Conservation (phyloP, 2,113 vertebrate species). For the Tapirus terrestris region DNA sequence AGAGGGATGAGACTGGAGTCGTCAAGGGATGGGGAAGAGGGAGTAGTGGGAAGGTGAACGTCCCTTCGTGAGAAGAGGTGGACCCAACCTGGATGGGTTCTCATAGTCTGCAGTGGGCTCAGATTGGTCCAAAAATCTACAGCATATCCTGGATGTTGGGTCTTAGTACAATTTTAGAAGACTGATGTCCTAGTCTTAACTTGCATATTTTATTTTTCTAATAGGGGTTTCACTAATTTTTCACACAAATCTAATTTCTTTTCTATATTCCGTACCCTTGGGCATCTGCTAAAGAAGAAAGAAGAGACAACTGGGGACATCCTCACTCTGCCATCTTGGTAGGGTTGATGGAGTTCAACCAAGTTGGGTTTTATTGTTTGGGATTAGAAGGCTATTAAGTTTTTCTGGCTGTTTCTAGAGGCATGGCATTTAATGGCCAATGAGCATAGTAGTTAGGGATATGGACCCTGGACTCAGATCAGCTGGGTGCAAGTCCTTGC, state of each 20-base stretch:
- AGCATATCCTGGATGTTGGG: background rate
- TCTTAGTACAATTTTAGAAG: background rate
- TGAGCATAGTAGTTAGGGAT: background rate
- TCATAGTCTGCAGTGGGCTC: background rate
- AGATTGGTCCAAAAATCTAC: background rate
- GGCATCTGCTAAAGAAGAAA: background rate
- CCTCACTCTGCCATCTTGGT: background rate
- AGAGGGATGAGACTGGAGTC: background rate
- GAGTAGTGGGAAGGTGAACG: background rate
- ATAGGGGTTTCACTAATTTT: background rate
- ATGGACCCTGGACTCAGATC: background rate
- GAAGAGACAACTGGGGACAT: background rate
- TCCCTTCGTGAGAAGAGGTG: fast-evolving
- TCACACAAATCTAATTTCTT: background rate
- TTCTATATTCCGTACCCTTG: background rate
- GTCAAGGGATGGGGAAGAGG: too few species aligned
- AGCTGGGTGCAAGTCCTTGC: background rate
- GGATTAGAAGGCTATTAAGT: background rate
- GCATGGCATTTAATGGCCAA: background rate
- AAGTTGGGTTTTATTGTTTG: background rate
- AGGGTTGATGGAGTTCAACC: background rate
- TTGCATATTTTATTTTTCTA: background rate
- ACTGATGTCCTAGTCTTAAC: background rate
- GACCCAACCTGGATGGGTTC: fast-evolving
- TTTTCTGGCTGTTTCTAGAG: background rate